Evolutionary conservation across 2,888 invertebrate genomes (phyloP).

Genomic region (Mesorhabditis sp.): DNA sequence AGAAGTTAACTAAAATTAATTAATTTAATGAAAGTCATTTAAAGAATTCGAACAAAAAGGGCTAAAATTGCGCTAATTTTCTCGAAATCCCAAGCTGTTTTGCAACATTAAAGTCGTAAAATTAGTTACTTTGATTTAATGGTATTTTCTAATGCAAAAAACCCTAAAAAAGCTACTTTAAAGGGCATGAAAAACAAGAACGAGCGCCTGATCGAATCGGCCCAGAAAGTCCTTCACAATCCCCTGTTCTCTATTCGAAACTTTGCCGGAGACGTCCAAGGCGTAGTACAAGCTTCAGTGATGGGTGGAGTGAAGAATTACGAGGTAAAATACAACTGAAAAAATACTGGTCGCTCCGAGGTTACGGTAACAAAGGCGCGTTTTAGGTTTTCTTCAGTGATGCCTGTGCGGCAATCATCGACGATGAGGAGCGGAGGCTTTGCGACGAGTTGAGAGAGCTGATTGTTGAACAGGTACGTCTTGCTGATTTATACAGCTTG

Average conservation of each 20-base stretch:
- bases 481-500: background rate
- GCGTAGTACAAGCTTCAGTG: constrained; percentile 44
- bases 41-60: no score
- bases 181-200: background rate
- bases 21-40: no score
- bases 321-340: constrained; percentile 25
- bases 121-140: no score
- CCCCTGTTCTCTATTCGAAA: constrained; percentile 23
- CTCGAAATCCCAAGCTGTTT: no score
- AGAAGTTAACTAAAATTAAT: no score
- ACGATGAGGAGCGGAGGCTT: constrained; percentile 32
- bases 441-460: constrained; percentile 30
- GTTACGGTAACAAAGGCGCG: background rate
- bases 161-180: background rate
- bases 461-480: constrained; percentile 37
- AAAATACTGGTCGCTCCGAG: no score
- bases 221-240: constrained; percentile 15
- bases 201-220: constrained; percentile 18
- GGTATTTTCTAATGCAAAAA: background rate
- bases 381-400: constrained; percentile 40
- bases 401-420: constrained; percentile 31
- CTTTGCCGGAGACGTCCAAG: constrained; percentile 41
- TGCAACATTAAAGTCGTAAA: no score
- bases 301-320: constrained; percentile 40
- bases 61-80: no score